These are phyloP conservation scores for Parauchenoglanis ngamensis DNA, from an alignment of 2,797 vertebrate species.

Conservation along the genomic window DNA sequence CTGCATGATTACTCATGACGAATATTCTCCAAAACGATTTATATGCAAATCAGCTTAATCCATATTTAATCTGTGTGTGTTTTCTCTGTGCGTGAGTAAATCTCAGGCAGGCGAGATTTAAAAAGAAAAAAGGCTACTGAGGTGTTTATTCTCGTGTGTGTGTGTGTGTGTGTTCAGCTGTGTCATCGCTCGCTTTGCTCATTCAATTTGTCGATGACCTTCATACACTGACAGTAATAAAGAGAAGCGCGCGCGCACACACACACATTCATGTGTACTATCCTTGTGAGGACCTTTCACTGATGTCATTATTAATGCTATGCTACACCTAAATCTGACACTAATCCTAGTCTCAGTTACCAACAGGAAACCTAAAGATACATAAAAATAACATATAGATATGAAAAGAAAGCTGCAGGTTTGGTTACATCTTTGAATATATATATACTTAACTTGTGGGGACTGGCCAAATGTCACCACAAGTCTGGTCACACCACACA, in stretches of 20 bases:
- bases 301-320: not conserved
- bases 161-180: not conserved
- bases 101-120: not conserved
- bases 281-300: not conserved
- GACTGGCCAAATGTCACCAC: not conserved
- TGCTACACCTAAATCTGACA: not conserved
- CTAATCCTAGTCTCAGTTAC: not conserved
- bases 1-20: constrained; percentile 10
- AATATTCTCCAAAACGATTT: constrained; percentile 29
- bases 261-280: constrained; percentile 51
- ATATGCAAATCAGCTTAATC: constrained; percentile 41
- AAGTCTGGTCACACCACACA: not conserved
- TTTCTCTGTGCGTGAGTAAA: not conserved
- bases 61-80: constrained; percentile 38
- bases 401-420: not conserved
- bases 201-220: constrained; percentile 8
- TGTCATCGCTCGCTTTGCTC: not conserved
- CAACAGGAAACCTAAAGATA: not conserved
- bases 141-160: not conserved
- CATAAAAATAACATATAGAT: not conserved
- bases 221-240: not conserved
- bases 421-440: no score
- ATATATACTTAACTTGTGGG: not conserved
- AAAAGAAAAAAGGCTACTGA: not conserved
- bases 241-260: not conserved